These are phyloP conservation scores for Trichacis sp. DNA, from an alignment of 2,888 invertebrate genomes.

Conservation along the genomic window DNA sequence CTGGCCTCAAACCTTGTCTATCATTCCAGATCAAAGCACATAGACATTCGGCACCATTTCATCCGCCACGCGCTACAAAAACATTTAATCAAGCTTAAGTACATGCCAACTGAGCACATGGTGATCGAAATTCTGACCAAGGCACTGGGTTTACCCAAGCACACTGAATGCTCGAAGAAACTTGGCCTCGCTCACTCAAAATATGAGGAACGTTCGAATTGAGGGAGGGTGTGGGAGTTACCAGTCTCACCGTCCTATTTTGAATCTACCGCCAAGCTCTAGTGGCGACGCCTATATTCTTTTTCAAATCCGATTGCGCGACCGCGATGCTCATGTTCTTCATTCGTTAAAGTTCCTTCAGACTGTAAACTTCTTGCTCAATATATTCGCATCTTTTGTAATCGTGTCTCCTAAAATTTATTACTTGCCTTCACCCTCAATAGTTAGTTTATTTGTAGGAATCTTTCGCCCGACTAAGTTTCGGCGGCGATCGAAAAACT, in stretches of 20 bases:
- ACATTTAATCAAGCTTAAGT: conserved; percentile 11
- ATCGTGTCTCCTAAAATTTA: no score
- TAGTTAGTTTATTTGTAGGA: no score
- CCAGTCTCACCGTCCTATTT: background rate
- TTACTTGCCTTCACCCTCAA: no score
- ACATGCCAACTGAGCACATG: conserved; percentile 24
- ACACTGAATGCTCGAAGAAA: background rate
- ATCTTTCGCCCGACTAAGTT: no score
- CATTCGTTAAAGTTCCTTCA: no score
- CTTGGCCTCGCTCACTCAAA: background rate
- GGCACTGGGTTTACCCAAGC: background rate
- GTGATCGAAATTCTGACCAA: conserved; percentile 32
- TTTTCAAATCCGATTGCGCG: no score
- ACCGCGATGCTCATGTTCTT: no score
- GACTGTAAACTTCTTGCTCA: no score
- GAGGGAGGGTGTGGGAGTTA: conserved; percentile 12
- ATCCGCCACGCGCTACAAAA: conserved; percentile 14
- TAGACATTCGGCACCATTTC: conserved; percentile 13
- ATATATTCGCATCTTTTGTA: no score
- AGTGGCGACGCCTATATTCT: no score
- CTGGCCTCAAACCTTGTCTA: conserved; percentile 19
- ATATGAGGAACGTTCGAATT: background rate
- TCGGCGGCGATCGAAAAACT: no score
- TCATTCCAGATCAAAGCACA: conserved; percentile 9
- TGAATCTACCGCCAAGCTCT: background rate